phyloP scores from a whole-genome alignment of 2,888 invertebrate genomes.

The Trachelus stipa region DNA sequence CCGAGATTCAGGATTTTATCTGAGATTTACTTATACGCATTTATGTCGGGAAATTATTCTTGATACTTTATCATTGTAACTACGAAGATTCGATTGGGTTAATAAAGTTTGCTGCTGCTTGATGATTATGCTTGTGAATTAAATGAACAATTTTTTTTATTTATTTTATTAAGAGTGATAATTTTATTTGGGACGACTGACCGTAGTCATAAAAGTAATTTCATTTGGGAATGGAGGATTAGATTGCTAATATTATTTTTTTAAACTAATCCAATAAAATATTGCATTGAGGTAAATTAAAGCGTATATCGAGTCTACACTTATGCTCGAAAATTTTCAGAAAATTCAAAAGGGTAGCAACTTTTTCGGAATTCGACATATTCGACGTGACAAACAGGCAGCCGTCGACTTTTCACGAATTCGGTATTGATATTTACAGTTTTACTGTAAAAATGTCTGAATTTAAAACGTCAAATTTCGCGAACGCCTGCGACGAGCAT shows the following conservation, averaged over 20 bases:
- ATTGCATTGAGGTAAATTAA: too few species aligned
- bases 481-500: not conserved
- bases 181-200: too few species aligned
- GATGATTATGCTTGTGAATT: not conserved
- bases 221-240: too few species aligned
- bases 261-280: too few species aligned
- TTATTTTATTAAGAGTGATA: not conserved
- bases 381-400: not conserved
- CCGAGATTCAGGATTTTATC: not conserved
- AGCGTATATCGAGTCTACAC: too few species aligned
- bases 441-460: not conserved
- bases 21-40: not conserved
- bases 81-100: not conserved
- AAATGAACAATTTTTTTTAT: not conserved
- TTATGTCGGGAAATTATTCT: not conserved
- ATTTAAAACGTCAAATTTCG: not conserved
- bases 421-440: not conserved
- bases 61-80: not conserved
- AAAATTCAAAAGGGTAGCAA: not conserved
- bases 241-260: too few species aligned
- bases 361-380: not conserved
- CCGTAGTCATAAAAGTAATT: too few species aligned
- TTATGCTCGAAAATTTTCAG: not conserved
- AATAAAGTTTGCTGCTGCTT: not conserved
- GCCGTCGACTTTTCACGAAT: not conserved